Evolutionary conservation across 1,140 invertebrate species (phyloP).

Genomic region (Wasmannia auropunctata): DNA sequence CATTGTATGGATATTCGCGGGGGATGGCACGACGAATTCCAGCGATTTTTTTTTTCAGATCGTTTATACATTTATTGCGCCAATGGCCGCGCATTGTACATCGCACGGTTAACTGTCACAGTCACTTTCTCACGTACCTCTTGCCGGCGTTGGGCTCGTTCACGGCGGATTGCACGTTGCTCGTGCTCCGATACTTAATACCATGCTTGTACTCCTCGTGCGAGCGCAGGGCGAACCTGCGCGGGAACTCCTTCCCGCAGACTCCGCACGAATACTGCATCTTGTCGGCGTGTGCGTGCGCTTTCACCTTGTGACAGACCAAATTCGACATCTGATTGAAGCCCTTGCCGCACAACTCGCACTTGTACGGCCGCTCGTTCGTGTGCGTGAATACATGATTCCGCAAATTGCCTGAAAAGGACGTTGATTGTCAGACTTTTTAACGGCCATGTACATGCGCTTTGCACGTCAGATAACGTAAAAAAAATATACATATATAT

Average conservation of each 20-base stretch:
- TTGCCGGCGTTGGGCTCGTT: conserved; percentile 71
- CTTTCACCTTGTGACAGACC: conserved; percentile 91
- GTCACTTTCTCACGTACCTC: conserved; percentile 72
- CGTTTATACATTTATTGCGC: conserved; percentile 1
- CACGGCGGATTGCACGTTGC: conserved; percentile 59
- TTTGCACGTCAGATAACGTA: background rate
- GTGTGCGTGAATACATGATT: conserved; percentile 92
- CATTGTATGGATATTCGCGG: background rate
- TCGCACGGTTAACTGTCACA: background rate
- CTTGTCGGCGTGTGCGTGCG: conserved; percentile 86
- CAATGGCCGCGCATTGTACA: background rate
- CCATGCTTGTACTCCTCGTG: conserved; percentile 88
- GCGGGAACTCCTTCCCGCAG: conserved; percentile 86
- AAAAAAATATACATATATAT: conserved; percentile 13
- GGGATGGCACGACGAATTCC: background rate
- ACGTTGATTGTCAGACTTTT: conserved; percentile 8
- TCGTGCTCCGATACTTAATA: conserved; percentile 83
- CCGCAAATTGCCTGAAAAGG: conserved; percentile 88
- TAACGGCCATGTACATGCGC: too few relatives aligned
- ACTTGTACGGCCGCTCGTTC: conserved; percentile 92
- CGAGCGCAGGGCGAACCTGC: conserved; percentile 85
- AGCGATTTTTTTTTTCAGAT: conserved; percentile 39
- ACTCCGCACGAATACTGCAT: conserved; percentile 86
- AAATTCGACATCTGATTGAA: conserved; percentile 95
- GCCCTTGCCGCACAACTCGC: conserved; percentile 91